Evolutionary conservation across 2,888 invertebrate species (phyloP).

Genomic region (Harmothoe impar): DNA sequence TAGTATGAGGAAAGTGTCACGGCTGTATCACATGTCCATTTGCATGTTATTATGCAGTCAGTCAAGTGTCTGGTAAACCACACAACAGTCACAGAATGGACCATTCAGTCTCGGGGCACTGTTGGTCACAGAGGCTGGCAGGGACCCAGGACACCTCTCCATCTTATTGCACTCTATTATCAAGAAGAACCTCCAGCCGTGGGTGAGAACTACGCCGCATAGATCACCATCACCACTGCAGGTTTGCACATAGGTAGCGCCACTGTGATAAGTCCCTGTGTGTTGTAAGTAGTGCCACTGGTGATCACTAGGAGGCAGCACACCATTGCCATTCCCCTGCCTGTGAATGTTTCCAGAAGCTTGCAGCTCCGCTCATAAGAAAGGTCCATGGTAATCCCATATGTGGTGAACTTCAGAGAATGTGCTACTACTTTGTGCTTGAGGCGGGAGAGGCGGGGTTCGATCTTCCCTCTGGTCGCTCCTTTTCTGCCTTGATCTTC

Average conservation of each 20-base stretch:
- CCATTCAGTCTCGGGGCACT: neutral
- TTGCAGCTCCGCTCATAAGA: neutral
- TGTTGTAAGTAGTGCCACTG: neutral
- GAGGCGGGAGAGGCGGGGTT: slow-evolving; percentile 15
- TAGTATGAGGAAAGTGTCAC: neutral
- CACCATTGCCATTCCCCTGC: neutral
- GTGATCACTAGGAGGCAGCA: neutral
- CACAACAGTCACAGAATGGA: neutral
- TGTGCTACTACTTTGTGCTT: neutral
- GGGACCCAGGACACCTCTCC: neutral
- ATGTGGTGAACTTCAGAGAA: neutral
- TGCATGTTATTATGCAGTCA: slow-evolving; percentile 29
- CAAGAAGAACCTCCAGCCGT: neutral
- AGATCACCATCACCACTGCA: neutral
- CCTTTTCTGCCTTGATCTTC: slow-evolving; percentile 76
- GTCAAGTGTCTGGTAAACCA: slow-evolving; percentile 7
- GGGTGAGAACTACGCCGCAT: neutral
- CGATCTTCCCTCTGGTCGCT: slow-evolving; percentile 12
- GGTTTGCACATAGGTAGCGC: neutral
- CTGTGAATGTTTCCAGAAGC: neutral
- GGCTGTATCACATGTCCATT: neutral
- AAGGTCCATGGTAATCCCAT: neutral
- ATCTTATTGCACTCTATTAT: neutral
- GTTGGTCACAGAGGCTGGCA: neutral
- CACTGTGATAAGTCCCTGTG: neutral